Conservation (phyloP, 92 coral and sea anemone genomes). For the Bergia puertoricense region DNA sequence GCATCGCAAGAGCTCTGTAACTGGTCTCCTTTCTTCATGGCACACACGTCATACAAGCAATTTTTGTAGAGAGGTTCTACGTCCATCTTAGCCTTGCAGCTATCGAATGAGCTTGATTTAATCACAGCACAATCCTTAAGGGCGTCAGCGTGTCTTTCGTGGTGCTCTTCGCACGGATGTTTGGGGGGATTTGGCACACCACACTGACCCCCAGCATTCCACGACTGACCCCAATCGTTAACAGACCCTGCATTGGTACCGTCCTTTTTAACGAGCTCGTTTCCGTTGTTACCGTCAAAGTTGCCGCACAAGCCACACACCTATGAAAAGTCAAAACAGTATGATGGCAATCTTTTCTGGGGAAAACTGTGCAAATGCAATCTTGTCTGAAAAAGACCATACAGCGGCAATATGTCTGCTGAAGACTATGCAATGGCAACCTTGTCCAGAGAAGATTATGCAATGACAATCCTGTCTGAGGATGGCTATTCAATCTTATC, state of each 20-base stretch:
- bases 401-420: not conserved
- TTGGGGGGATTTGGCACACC: slow-evolving; percentile 26
- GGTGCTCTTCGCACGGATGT: slow-evolving; percentile 43
- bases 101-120: slow-evolving; percentile 18
- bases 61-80: not conserved
- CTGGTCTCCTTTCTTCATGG: not conserved
- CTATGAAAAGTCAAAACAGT: not conserved
- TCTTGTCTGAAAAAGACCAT: not conserved
- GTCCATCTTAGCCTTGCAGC: slow-evolving; percentile 14
- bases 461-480: not conserved
- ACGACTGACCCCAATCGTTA: slow-evolving; percentile 30
- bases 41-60: slow-evolving; percentile 43
- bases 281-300: slow-evolving; percentile 43
- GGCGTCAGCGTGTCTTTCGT: not conserved
- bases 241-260: not conserved
- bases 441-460: not conserved
- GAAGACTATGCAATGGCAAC: not conserved
- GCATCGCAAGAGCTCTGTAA: slow-evolving; percentile 37
- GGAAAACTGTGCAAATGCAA: not conserved
- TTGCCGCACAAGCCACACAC: slow-evolving; percentile 57
- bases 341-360: not conserved
- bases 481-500: too few relatives aligned
- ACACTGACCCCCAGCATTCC: slow-evolving; percentile 53
- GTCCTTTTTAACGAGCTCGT: slow-evolving; percentile 24
- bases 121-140: slow-evolving; percentile 30